Percentiles rank a stretch among this genome's conserved stretches.
Evolutionary conservation across 2,113 vertebrate species (phyloP).

Genomic region (Psammodynastes pulverulentus): DNA sequence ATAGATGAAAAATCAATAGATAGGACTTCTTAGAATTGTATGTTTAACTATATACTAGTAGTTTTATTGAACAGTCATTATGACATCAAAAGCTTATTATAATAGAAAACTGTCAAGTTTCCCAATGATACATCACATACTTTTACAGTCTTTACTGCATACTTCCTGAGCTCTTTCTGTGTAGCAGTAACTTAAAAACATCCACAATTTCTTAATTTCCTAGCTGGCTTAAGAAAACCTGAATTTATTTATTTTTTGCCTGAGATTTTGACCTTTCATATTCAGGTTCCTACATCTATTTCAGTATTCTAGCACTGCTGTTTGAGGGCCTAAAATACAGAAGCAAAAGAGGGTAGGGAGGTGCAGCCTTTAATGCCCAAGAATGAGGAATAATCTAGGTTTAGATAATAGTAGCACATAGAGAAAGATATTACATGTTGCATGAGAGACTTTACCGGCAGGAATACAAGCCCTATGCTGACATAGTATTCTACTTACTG

Average conservation of each 20-base stretch:
- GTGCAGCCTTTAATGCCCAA: conserved; percentile 7
- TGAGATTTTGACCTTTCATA: background rate
- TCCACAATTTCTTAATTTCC: background rate
- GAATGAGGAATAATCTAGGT: conserved; percentile 12
- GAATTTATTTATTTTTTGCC: background rate
- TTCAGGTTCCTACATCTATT: background rate
- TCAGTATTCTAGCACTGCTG: background rate
- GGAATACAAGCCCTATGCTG: conserved; percentile 46
- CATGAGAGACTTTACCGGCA: conserved; percentile 5
- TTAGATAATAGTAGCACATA: conserved; percentile 24
- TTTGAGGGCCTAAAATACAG: background rate
- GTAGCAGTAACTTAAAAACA: background rate
- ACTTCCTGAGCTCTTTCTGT: background rate
- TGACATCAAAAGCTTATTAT: background rate
- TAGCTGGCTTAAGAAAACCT: background rate
- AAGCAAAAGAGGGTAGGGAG: background rate
- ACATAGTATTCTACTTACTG: conserved; percentile 53
- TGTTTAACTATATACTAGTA: background rate
- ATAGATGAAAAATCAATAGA: background rate
- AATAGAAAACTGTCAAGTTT: background rate
- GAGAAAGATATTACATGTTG: conserved; percentile 36
- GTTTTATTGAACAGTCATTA: background rate
- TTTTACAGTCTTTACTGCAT: background rate
- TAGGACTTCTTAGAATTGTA: background rate
- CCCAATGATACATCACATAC: background rate